These are phyloP conservation scores for Naso thynnoides DNA, from an alignment of 2,797 vertebrate species.

Conservation along the genomic window DNA sequence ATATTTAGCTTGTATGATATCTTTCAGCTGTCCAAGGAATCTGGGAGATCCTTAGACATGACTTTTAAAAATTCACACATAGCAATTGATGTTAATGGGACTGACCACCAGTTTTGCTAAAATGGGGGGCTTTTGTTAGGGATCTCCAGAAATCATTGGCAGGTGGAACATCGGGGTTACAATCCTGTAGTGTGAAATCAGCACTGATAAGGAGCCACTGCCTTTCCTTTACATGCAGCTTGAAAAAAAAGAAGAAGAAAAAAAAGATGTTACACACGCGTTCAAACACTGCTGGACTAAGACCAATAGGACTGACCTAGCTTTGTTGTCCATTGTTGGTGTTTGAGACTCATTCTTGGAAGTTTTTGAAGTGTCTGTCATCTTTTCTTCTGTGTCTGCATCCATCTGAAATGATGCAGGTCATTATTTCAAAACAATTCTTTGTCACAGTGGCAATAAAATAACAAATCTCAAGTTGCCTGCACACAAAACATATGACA, in stretches of 20 bases:
- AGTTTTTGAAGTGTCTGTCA: conserved; percentile 61
- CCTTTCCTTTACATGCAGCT: background rate
- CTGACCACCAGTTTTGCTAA: no score
- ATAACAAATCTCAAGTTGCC: background rate
- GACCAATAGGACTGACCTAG: conserved; percentile 68
- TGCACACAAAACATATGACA: background rate
- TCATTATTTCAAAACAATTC: conserved; percentile 9
- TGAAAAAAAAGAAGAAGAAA: no score
- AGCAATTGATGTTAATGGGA: no score
- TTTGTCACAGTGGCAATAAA: background rate
- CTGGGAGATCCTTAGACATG: no score
- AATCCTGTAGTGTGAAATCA: no score
- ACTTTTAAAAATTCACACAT: no score
- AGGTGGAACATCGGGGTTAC: no score
- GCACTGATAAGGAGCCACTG: background rate
- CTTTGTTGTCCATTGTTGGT: conserved; percentile 64
- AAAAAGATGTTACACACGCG: background rate
- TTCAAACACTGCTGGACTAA: background rate
- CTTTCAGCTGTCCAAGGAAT: no score
- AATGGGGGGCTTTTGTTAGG: no score
- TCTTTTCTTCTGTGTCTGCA: conserved; percentile 67
- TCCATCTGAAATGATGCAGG: conserved; percentile 79
- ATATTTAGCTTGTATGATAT: no score
- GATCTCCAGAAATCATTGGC: no score
- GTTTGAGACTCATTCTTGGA: conserved; percentile 64